phyloP scores from a whole-genome alignment of 2,113 vertebrate species.

The Nasalis larvatus region DNA sequence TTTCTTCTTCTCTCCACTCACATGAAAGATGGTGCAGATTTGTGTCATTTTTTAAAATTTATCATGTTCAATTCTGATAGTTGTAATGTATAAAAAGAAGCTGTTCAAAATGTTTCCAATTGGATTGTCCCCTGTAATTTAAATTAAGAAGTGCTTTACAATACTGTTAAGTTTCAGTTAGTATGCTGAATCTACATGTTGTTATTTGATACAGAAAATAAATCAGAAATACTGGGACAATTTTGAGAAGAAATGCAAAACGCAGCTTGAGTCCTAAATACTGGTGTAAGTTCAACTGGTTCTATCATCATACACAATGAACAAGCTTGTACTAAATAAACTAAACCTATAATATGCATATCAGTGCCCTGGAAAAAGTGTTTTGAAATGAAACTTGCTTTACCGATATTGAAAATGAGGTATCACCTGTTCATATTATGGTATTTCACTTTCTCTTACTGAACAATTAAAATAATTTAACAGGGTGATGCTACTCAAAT shows the following conservation, averaged over 20 bases:
- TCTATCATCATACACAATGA: background rate
- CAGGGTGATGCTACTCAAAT: background rate
- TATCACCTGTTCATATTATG: background rate
- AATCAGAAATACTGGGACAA: background rate
- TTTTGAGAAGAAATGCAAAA: slow-evolving; percentile 26
- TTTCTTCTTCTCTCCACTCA: background rate
- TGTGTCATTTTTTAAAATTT: background rate
- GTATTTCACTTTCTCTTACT: background rate
- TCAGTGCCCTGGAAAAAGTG: background rate
- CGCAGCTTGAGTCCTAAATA: slow-evolving; percentile 15
- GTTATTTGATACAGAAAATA: slow-evolving; percentile 17
- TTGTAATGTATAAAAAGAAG: background rate
- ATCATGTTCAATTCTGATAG: background rate
- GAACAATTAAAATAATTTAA: background rate
- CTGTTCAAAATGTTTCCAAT: background rate
- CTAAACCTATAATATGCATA: slow-evolving; percentile 39
- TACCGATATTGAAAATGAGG: background rate
- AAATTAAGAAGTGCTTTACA: slow-evolving; percentile 15
- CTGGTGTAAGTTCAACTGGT: background rate
- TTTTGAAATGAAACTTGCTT: background rate
- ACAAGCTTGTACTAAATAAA: slow-evolving; percentile 30
- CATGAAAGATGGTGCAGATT: background rate
- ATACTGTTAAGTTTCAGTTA: slow-evolving; percentile 35
- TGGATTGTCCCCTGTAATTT: background rate
- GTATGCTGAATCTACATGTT: background rate